Base-by-base conservation (phyloP, 2,113 vertebrate species). In the Pogonocichla stellata region DNA sequence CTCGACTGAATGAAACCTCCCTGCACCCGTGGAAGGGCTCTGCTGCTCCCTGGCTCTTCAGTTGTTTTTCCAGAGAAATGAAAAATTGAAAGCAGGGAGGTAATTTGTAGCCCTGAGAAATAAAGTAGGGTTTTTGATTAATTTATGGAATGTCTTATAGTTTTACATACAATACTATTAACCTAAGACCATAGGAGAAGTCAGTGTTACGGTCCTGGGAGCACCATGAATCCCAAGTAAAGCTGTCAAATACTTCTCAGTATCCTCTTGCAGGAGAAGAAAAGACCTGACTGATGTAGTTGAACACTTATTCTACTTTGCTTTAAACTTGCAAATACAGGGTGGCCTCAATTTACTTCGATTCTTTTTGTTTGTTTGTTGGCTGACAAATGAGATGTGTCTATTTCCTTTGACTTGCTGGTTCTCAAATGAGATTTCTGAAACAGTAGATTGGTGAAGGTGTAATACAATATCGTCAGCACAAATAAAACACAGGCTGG, bases 381-480 rank as follows among this genome's bases (percentile, higher is more conserved):
- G 88, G 33, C 5, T 65, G 75, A 65, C 47, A 53, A 57, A 43
- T 51, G 50, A 86, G 54, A 10, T 26, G n/a, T 47, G 50, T 36
- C 73, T 78, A 11, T 85, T 82, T 67, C 56, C 58, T 83, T 60
- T 48, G 29, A 1, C 31, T 93, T 65, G 74, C n/a, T 69, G 22
- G 18, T 58, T 81, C 61, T 90, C 34, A 60, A 8, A 43, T 62
- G 66, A 47, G 79, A 17, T 75, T 88, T 70, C 36, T 60, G 10
- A 42, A 62, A 12, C 25, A 47, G 12, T 16, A 20, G 61, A 3
- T 51, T 20, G 78, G 33, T 33, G 25, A 53, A 48, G 73, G 40
- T 57, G 36, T 42, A 38, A 34, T 5, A 6, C 53, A 15, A 0
- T 36, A 31, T 25, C 0, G 0, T 71, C 54, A 33, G 80, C 58